Conservation (phyloP, 37 sponge, comb jelly and placozoan species). For the Haliclona indistincta region DNA sequence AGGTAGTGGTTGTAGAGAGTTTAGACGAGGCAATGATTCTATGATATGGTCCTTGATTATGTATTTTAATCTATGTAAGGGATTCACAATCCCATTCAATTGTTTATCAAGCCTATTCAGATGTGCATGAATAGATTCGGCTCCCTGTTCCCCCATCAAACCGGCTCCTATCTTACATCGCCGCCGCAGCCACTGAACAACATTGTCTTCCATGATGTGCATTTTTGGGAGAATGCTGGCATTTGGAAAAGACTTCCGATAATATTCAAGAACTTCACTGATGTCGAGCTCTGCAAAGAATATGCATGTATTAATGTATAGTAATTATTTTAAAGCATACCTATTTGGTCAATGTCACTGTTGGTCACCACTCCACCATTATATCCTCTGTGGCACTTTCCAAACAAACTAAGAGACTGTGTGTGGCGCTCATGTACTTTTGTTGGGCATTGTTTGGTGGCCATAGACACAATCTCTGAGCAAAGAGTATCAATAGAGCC, state of each 20-base stretch:
- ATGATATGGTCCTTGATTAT: slow-evolving; percentile 18
- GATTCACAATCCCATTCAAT: slow-evolving; percentile 8
- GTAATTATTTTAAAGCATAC: too few relatives aligned
- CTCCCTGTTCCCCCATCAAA: slow-evolving; percentile 47
- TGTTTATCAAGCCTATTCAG: slow-evolving; percentile 22
- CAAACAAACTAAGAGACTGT: not conserved
- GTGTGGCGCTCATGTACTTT: not conserved
- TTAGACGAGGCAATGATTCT: too few relatives aligned
- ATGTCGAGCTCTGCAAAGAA: slow-evolving; percentile 10
- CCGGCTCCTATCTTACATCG: slow-evolving; percentile 29
- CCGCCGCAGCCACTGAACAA: too few relatives aligned
- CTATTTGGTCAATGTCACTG: not conserved
- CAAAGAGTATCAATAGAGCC: too few relatives aligned
- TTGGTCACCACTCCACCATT: not conserved
- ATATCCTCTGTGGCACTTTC: slow-evolving; percentile 11
- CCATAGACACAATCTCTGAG: too few relatives aligned
- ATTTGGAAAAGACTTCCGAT: slow-evolving; percentile 18
- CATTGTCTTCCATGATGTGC: slow-evolving; percentile 50
- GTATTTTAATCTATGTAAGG: not conserved
- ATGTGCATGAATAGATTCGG: slow-evolving; percentile 26
- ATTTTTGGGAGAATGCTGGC: slow-evolving; percentile 34
- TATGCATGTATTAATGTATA: too few relatives aligned
- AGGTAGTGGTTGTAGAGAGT: too few relatives aligned
- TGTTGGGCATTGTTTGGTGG: too few relatives aligned
- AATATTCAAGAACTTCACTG: slow-evolving; percentile 9